These are phyloP conservation scores for Corythornis vintsioides DNA, from an alignment of 2,113 vertebrate genomes.

Conservation along the genomic window DNA sequence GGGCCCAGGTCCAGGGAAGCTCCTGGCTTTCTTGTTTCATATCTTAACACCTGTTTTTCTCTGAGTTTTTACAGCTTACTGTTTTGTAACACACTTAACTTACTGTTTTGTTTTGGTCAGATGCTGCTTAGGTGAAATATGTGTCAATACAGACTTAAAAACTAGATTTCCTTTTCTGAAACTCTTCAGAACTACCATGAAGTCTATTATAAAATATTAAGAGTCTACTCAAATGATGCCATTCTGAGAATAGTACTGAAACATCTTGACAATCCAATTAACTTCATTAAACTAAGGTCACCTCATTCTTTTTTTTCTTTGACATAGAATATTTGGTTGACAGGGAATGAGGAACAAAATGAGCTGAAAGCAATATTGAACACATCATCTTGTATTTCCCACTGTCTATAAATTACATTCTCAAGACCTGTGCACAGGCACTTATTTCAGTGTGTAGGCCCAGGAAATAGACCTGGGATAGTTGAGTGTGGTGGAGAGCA, in stretches of 20 bases:
- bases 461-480: neutral
- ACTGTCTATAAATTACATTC: neutral
- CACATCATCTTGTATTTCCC: neutral
- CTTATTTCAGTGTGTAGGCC: neutral
- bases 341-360: neutral
- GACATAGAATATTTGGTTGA: neutral
- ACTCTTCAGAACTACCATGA: neutral
- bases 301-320: neutral
- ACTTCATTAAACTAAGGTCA: neutral
- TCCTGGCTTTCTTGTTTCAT: neutral
- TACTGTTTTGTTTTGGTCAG: neutral
- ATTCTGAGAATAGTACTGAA: neutral
- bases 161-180: neutral
- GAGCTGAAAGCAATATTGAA: neutral
- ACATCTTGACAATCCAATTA: neutral
- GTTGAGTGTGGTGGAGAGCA: neutral
- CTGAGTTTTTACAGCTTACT: neutral
- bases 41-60: neutral
- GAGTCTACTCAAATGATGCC: neutral
- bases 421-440: neutral
- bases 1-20: neutral
- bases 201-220: neutral
- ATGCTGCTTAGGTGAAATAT: neutral
- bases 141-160: neutral
- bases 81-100: neutral